A percentile compares a stretch with the other conserved stretches of the same genome.
These are phyloP conservation scores for Lysandra bellargus DNA, from an alignment of 2,888 invertebrate genomes.

Conservation along the genomic window DNA sequence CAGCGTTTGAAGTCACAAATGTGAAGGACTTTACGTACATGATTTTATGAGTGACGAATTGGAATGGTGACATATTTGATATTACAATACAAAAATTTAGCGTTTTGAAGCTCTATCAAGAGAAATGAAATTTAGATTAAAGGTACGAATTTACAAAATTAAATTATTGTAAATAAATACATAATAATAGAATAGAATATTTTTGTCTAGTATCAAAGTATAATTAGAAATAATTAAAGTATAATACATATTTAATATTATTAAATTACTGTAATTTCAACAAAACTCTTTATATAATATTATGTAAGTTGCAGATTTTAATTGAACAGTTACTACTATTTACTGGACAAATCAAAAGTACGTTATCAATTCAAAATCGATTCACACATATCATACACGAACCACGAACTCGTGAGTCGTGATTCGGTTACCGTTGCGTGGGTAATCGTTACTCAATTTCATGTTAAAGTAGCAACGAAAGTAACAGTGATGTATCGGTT, in stretches of 20 bases:
- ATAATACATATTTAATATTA: no score
- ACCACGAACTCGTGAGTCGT: conserved; percentile 31
- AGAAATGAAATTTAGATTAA: not conserved
- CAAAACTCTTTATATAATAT: no score
- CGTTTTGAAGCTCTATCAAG: no score
- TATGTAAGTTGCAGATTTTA: no score
- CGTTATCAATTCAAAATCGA: conserved; percentile 4
- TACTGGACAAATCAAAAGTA: not conserved
- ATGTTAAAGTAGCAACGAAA: conserved; percentile 60
- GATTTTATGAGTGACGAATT: not conserved
- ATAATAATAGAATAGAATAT: no score
- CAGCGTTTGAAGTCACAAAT: conserved; percentile 3
- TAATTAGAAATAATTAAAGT: no score
- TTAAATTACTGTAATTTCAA: no score
- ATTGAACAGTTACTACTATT: not conserved
- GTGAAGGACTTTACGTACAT: conserved; percentile 12
- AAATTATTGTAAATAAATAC: no score
- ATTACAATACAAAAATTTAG: not conserved
- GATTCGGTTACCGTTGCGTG: conserved; percentile 58
- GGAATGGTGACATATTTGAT: not conserved
- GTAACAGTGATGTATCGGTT: conserved; percentile 62
- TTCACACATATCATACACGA: conserved; percentile 22
- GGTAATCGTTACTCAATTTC: conserved; percentile 56
- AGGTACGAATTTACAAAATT: not conserved
- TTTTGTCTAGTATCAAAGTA: no score